Evolutionary conservation across 2,113 vertebrate genomes (phyloP).

Genomic region (Oryzias melastigma): DNA sequence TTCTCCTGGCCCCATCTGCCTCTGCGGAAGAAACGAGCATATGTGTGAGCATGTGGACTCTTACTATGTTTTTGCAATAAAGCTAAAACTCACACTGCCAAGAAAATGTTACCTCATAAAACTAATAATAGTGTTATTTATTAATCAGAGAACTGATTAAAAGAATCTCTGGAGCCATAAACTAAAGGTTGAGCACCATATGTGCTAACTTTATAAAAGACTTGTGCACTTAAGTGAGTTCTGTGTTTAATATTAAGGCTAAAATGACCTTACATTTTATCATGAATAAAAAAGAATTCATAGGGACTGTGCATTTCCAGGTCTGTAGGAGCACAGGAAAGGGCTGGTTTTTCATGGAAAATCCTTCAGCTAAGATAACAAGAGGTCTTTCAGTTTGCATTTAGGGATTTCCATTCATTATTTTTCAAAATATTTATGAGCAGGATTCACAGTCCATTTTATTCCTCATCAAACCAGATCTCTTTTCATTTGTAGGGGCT

Average conservation of each 20-base stretch:
- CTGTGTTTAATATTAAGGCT: not conserved
- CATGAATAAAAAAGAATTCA: not conserved
- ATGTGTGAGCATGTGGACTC: conserved; percentile 19
- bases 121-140: too few species aligned
- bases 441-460: too few species aligned
- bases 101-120: too few species aligned
- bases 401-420: not conserved
- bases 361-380: conserved; percentile 39
- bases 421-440: not conserved
- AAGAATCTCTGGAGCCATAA: too few species aligned
- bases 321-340: conserved; percentile 36
- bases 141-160: too few species aligned
- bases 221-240: not conserved
- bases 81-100: not conserved
- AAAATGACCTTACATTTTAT: not conserved
- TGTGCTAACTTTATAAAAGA: not conserved
- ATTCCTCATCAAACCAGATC: too few species aligned
- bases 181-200: not conserved
- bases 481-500: too few species aligned
- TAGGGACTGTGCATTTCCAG: conserved; percentile 36
- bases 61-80: not conserved
- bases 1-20: conserved; percentile 50
- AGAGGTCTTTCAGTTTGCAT: conserved; percentile 44
- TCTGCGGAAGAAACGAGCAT: conserved; percentile 26
- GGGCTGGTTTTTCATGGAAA: conserved; percentile 31